These are phyloP conservation scores for Colinus virginianus DNA, from an alignment of 2,113 vertebrate species.

Conservation along the genomic window DNA sequence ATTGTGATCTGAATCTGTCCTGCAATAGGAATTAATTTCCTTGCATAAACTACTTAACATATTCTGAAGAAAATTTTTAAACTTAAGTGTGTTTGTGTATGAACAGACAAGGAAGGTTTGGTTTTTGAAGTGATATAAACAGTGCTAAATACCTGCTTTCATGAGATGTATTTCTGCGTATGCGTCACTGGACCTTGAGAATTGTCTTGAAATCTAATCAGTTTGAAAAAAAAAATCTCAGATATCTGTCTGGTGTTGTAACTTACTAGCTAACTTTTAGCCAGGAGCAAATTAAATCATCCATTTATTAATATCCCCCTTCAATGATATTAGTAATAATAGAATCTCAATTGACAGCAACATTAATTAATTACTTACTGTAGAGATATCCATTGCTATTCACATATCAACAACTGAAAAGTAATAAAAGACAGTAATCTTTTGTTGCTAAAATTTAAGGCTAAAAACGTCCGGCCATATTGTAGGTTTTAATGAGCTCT, in stretches of 20 bases:
- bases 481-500: not conserved
- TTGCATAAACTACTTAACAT: not conserved
- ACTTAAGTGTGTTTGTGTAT: not conserved
- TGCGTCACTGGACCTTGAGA: not conserved
- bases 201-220: rapidly evolving
- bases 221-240: not conserved
- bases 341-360: not conserved
- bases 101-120: not conserved
- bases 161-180: not conserved
- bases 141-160: not conserved
- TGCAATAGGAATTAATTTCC: not conserved
- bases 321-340: not conserved
- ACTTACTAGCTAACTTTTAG: slow-evolving; percentile 10
- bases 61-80: not conserved
- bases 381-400: not conserved
- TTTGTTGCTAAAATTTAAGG: not conserved
- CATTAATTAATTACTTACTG: not conserved
- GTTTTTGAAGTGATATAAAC: not conserved
- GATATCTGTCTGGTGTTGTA: not conserved
- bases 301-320: not conserved
- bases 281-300: not conserved
- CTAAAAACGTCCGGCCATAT: not conserved
- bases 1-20: not conserved
- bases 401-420: not conserved
- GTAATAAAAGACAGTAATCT: not conserved